Evolutionary conservation across 2,888 invertebrate genomes (phyloP), one percentile per base, ranked within the genome.

Genomic region (Parascotia fuliginaria): DNA sequence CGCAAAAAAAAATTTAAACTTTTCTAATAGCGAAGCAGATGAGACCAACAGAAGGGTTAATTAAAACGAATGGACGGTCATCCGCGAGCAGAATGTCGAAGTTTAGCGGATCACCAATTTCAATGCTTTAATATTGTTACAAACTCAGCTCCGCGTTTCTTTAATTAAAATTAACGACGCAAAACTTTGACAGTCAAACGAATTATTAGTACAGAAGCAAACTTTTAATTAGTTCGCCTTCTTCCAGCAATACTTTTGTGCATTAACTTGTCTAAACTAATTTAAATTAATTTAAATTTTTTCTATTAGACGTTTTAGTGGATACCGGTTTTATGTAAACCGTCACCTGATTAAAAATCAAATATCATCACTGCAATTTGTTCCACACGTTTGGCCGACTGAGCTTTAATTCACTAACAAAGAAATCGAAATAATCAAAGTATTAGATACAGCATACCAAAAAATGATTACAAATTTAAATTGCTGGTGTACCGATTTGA

Each of bases 131-230:
- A 91, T 91, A 91, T 89, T 87, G 89, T 91, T 87, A 89, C 89
- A 85, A 89, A 89, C 87, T 87, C 79, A 64, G 80, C 81, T 79
- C 83, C 81, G 83, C 88, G 85, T 89, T 92, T 89, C 92, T 92
- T 92, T 91, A 92, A 92, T 92, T 91, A 91, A 92, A 92, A 92
- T 92, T 91, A 92, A 92, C 90, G 91, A 90, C 87, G 88, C 82
- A 82, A 91, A 92, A 92, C 86, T 92, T 89, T 88, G 89, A 90
- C 90, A 91, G 87, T 90, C 88, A 89, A 89, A 90, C 91, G 90
- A 91, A 92, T 92, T 92, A 91, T 92, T 91, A 88, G 88, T 89
- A 91, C 86, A 86, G 89, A 85, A 86, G 86, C 81, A 75, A 91
- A 91, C 89, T 91, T 92, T 90, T 91, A 91, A 92, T 91, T 90